These are phyloP conservation scores for Dolomedes plantarius DNA, from an alignment of 2,888 invertebrate genomes.

Conservation along the genomic window DNA sequence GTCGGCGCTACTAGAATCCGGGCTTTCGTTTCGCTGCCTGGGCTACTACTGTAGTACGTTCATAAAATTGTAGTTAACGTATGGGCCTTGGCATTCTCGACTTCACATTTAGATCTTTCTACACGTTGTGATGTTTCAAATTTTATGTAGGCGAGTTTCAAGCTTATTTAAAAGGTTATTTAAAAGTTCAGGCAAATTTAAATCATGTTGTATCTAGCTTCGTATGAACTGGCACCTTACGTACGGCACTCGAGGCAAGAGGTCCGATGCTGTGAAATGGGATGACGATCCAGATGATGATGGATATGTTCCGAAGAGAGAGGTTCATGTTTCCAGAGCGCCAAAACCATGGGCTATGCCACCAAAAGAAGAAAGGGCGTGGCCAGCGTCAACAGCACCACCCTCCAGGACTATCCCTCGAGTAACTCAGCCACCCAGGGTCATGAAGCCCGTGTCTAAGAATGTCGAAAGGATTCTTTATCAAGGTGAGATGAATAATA, in stretches of 20 bases:
- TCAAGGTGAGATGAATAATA: slow-evolving; percentile 38
- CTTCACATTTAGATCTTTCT: no score
- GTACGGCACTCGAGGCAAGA: neutral
- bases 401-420: slow-evolving; percentile 18
- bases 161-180: no score
- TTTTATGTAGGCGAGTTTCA: no score
- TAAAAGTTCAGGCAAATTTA: no score
- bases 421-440: slow-evolving; percentile 29
- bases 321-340: neutral
- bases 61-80: no score
- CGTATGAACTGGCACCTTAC: slow-evolving; percentile 32
- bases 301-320: neutral
- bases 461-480: slow-evolving; percentile 16
- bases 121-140: no score
- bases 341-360: neutral
- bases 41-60: no score
- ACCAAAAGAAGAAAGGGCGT: slow-evolving; percentile 25
- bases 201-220: no score
- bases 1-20: no score
- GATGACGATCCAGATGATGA: slow-evolving; percentile 34
- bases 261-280: slow-evolving; percentile 1
- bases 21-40: no score
- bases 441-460: slow-evolving; percentile 28
- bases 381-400: neutral
- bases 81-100: no score